Evolutionary conservation across 2,888 invertebrate genomes (phyloP).

Genomic region (Hetaerina titia): DNA sequence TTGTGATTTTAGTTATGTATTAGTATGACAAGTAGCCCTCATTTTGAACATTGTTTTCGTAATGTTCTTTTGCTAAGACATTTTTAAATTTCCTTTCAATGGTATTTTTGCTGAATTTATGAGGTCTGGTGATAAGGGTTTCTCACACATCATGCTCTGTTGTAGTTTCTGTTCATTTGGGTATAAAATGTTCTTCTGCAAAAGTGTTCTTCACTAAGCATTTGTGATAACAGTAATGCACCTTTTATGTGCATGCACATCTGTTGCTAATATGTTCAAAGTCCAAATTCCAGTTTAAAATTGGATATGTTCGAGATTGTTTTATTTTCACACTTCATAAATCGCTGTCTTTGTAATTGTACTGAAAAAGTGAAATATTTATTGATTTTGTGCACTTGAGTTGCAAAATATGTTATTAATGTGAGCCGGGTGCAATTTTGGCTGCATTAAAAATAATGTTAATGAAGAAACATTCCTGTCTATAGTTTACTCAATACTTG

Average conservation of each 20-base stretch:
- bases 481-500: no score
- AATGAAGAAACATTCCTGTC: neutral
- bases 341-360: neutral
- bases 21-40: neutral
- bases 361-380: neutral
- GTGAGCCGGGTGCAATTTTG: neutral
- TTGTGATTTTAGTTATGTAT: neutral
- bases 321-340: neutral
- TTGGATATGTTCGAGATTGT: neutral
- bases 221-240: neutral
- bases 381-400: neutral
- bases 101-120: neutral
- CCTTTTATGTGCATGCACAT: neutral
- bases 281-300: neutral
- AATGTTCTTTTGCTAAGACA: conserved; percentile 18
- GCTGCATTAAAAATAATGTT: neutral
- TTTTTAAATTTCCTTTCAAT: neutral
- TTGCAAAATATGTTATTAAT: conserved; percentile 5
- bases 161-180: neutral
- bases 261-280: neutral
- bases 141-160: neutral
- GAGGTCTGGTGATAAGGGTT: neutral
- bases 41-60: neutral
- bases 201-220: neutral
- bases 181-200: neutral